Evolutionary conservation across 2,113 vertebrate genomes (phyloP), one percentile per base, ranked within the genome.

Genomic region (Zapus hudsonius): DNA sequence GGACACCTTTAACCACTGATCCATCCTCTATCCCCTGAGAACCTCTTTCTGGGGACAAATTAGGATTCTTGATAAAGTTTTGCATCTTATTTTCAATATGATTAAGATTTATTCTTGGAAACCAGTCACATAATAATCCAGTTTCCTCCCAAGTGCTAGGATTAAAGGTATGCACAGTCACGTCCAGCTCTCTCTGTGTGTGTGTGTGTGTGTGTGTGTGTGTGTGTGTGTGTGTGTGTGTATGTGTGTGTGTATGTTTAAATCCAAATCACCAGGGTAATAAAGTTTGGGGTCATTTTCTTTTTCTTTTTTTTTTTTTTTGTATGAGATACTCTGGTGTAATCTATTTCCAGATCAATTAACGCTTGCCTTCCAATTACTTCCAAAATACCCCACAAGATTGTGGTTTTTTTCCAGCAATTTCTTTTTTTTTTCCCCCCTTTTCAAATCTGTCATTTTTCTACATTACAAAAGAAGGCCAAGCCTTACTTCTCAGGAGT

Each of bases 71-170:
- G 9, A 76, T 69, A 93, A 94, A 87, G 75, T 7, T 1, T 38
- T 42, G 66, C 63, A 42, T 59, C 27, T 44, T 47, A 19, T 20
- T 23, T 89, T 89, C 33, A 79, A 7, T 69, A 31, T 13, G 40
- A 92, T 36, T 73, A 70, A 85, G 61, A 92, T 36, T 84, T 80
- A 20, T n/a, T 94, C 40, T 81, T 89, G 94, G 44, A 91, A 89
- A 91, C 12, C 52, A 81, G 27, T 57, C 69, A 86, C 29, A 38
- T 27, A 52, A 44, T 67, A 31, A 88, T 15, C 31, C 38, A 81
- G 57, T 19, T 76, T 12, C n/a, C 52, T 52, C 52, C 52, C 52
- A 52, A 52, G 52, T 52, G 52, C 52, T 52, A 13, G 52, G 16
- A 52, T 52, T 52, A 52, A 52, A 52, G 52, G 52, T 13, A 52